A percentile compares a stretch with the other conserved stretches of the same genome.
Conservation (phyloP, 2,113 vertebrate species). For the Cyprinus carpio region DNA sequence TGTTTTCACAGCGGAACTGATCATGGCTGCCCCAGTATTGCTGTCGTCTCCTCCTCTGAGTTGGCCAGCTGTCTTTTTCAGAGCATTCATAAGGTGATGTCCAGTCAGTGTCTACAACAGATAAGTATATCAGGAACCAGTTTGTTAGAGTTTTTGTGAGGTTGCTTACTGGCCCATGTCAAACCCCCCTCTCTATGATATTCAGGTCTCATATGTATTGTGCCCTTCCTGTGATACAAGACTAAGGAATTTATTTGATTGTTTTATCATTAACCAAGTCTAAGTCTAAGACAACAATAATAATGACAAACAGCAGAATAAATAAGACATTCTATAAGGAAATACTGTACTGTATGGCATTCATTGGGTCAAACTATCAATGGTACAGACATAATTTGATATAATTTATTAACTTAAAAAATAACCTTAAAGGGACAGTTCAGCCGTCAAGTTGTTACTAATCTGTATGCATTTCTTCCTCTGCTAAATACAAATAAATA, state of each 20-base stretch:
- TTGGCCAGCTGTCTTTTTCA: conserved; percentile 77
- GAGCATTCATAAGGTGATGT: conserved; percentile 79
- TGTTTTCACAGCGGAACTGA: conserved; percentile 55
- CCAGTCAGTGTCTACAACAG: conserved; percentile 74
- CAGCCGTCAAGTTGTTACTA: too few species aligned
- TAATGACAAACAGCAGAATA: too few species aligned
- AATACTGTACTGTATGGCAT: too few species aligned
- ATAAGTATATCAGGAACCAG: background rate
- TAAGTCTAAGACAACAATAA: too few species aligned
- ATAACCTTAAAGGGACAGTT: too few species aligned
- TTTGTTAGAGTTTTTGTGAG: background rate
- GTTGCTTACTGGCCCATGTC: background rate
- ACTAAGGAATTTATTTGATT: background rate
- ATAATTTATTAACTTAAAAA: too few species aligned
- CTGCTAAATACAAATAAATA: too few species aligned
- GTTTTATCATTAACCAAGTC: background rate
- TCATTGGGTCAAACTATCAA: too few species aligned
- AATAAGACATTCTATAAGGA: too few species aligned
- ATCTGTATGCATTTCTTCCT: too few species aligned
- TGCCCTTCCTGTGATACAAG: background rate
- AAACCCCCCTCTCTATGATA: background rate
- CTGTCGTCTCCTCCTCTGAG: conserved; percentile 85
- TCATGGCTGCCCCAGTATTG: conserved; percentile 81
- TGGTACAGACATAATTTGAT: too few species aligned
- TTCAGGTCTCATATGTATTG: too few species aligned